A percentile compares a stretch with the other conserved stretches of the same genome.
phyloP scores from a whole-genome alignment of 2,797 vertebrate species.

The Tolypeutes matacus region DNA sequence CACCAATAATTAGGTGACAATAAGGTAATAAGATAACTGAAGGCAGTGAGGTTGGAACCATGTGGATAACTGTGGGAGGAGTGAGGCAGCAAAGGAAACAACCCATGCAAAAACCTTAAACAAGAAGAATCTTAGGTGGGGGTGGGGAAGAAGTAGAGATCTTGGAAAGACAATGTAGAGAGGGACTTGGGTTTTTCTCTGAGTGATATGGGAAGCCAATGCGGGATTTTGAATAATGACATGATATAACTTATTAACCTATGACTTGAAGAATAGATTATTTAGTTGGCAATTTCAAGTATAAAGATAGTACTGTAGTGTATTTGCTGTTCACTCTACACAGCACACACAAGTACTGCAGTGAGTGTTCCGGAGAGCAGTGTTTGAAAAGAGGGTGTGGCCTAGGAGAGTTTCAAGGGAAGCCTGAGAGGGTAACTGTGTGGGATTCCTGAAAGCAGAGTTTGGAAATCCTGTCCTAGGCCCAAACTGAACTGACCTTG shows the following conservation, averaged over 20 bases:
- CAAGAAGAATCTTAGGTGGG: not conserved
- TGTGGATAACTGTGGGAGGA: not conserved
- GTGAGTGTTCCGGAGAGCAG: not conserved
- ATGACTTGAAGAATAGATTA: not conserved
- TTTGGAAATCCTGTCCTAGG: not conserved
- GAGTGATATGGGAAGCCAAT: not conserved
- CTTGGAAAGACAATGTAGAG: not conserved
- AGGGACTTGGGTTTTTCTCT: not conserved
- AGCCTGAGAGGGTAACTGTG: not conserved
- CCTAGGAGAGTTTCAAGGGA: not conserved
- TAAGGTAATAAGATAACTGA: not conserved
- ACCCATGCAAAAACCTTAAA: not conserved
- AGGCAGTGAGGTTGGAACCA: not conserved
- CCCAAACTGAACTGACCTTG: not conserved
- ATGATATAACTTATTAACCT: not conserved
- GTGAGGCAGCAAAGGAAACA: not conserved
- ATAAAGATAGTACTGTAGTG: not conserved
- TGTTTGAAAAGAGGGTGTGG: constrained; percentile 14
- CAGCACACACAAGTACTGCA: no score
- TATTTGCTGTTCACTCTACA: not conserved
- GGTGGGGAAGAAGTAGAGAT: not conserved
- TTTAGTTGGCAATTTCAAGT: not conserved
- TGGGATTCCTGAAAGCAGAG: not conserved
- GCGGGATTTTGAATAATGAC: not conserved
- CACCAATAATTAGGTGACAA: not conserved